Evolutionary conservation across 2,113 vertebrate species (phyloP), one percentile per base, ranked within the genome.

Genomic region (Scomber japonicus): DNA sequence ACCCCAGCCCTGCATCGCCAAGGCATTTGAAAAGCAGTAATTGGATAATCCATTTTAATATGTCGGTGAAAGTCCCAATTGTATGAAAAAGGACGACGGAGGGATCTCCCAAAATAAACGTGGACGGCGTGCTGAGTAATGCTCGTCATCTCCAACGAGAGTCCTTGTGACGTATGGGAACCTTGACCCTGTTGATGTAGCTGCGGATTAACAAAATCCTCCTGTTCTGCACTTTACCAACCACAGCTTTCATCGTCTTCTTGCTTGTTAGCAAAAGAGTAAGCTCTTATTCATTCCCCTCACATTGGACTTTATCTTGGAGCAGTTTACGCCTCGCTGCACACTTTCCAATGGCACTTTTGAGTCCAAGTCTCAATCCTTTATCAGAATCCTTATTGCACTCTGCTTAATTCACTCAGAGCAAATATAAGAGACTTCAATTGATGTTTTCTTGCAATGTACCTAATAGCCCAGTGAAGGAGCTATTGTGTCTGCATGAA

Each of bases 31-130:
- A 80, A 86, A 63, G 62, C 56, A 61, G 68, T 81, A 68, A 88
- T 84, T 79, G 66, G 59, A 82, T 83, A 73, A 86, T 85, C 74
- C 65, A 59, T 86, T 83, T 78, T 65, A 82, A 75, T 66, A 79
- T 72, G 56, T 31, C 19, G 9, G 74, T 74, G 55, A 75, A 62
- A 63, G 30, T 44, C n/a, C 27, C 55, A 67, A 77, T 0, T 60
- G 50, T 11, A 56, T 50, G 59, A 15, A 75, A 75, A 76, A 1
- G 24, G 24, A 27, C 24, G 3, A 27, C 24, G 24, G 59, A 69
- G n/a, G 40, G 14, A 49, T 67, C 45, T 56, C 45, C 30, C 3
- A 9, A 5, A 50, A 56, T 71, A 44, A 56, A 31, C 21, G 1
- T 15, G 11, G 30, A 19, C 49, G 49, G 46, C 24, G 24, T 73